phyloP scores from a whole-genome alignment of 23 tunicate genomes.

The Phallusia fumigata region DNA sequence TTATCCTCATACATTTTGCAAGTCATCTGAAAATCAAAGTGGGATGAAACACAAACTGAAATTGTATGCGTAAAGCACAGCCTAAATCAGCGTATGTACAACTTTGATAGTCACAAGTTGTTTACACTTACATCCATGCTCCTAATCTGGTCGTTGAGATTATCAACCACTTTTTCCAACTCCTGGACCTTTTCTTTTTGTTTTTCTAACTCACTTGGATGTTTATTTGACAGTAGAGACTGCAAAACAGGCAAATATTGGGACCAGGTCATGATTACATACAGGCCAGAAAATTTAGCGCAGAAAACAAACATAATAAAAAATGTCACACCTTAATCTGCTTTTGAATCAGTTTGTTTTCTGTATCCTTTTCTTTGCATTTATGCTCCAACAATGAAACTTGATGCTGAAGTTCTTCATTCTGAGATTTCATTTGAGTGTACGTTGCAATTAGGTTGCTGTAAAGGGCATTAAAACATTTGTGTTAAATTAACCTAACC shows the following conservation, averaged over 20 bases:
- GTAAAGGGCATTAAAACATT: not conserved
- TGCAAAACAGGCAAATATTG: not conserved
- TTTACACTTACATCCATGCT: constrained; percentile 40
- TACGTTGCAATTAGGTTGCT: constrained; percentile 35
- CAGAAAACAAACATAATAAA: not conserved
- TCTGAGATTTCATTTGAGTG: constrained; percentile 19
- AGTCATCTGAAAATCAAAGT: not conserved
- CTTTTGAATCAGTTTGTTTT: constrained; percentile 25
- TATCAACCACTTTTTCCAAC: constrained; percentile 3
- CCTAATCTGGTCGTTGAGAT: constrained; percentile 31
- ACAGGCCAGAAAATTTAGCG: not conserved
- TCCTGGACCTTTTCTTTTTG: constrained; percentile 20
- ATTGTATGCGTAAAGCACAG: too few species aligned
- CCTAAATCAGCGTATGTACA: not conserved
- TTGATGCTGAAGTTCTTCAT: constrained; percentile 14
- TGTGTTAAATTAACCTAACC: not conserved
- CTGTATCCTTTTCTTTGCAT: constrained; percentile 32
- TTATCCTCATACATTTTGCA: constrained; percentile 11
- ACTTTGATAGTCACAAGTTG: not conserved
- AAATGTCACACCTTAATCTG: constrained; percentile 33
- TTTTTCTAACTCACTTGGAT: constrained; percentile 21
- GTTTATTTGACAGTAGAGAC: constrained; percentile 20
- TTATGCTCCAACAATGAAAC: constrained; percentile 28
- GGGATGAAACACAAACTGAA: too few species aligned
- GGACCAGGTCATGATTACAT: too few species aligned